phyloP scores from a whole-genome alignment of 2,797 vertebrate species.

The Lerista edwardsae region DNA sequence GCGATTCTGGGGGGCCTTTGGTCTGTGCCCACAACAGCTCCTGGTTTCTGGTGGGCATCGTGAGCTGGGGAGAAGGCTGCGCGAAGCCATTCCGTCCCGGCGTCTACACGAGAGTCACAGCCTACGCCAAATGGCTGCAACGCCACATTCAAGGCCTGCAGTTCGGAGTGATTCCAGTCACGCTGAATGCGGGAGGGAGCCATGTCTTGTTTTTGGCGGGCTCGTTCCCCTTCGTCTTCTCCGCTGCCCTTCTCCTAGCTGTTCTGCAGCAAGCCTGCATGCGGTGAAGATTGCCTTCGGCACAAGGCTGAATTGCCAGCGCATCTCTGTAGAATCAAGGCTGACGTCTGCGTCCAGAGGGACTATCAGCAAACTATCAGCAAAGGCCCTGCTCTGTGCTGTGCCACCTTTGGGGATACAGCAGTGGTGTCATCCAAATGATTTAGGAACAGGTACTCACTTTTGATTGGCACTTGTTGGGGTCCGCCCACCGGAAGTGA shows the following conservation, averaged over 20 bases:
- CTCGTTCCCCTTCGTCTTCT: neutral
- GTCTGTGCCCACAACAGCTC: conserved; percentile 72
- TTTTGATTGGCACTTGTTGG: too few species aligned
- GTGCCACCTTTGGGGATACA: too few species aligned
- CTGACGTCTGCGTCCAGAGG: neutral
- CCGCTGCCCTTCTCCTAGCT: neutral
- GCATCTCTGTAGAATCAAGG: neutral
- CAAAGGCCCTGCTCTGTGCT: too few species aligned
- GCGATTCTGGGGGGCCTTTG: conserved; percentile 83
- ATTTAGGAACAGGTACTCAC: too few species aligned
- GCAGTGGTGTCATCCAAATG: too few species aligned
- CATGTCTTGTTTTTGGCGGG: neutral
- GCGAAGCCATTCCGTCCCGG: conserved; percentile 72
- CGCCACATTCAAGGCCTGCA: neutral
- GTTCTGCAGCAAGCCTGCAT: neutral
- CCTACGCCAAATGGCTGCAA: conserved; percentile 73
- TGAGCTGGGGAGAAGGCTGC: conserved; percentile 83
- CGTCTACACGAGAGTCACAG: conserved; percentile 76
- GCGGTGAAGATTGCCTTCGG: neutral
- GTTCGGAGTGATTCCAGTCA: conserved; percentile 11
- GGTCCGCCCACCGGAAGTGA: too few species aligned
- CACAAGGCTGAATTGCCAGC: neutral
- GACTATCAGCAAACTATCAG: too few species aligned
- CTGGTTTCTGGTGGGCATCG: conserved; percentile 76
- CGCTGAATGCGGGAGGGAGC: neutral